These are phyloP conservation scores for Perizoma flavofasciatum DNA, from an alignment of 2,888 invertebrate species.

Conservation along the genomic window DNA sequence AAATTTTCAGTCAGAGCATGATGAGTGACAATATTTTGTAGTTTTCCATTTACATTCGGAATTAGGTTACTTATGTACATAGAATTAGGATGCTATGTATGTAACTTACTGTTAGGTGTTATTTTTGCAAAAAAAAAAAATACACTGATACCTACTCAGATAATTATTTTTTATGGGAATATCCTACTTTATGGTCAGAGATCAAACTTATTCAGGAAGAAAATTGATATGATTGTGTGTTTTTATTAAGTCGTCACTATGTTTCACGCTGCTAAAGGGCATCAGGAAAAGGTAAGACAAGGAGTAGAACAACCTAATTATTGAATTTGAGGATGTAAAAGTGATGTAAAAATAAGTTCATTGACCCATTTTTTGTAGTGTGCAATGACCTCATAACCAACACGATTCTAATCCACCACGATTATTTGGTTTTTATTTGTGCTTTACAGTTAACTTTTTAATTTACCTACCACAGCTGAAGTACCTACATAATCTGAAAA, in stretches of 20 bases:
- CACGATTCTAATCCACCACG: slow-evolving; percentile 54
- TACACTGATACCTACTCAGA: slow-evolving; percentile 8
- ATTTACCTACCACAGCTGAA: slow-evolving; percentile 27
- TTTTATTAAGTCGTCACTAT: slow-evolving; percentile 15
- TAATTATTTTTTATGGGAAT: slow-evolving; percentile 2
- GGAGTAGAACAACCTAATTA: neutral
- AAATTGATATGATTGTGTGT: neutral
- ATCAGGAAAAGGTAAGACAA: slow-evolving; percentile 47
- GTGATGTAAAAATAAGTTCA: slow-evolving; percentile 66
- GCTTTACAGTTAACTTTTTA: slow-evolving; percentile 45
- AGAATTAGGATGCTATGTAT: neutral
- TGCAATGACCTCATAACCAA: slow-evolving; percentile 74
- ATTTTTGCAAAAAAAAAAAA: neutral
- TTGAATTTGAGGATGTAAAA: slow-evolving; percentile 53
- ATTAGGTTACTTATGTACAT: neutral
- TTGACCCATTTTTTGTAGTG: slow-evolving; percentile 73
- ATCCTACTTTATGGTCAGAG: neutral
- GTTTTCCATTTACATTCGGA: neutral
- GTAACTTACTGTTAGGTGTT: neutral
- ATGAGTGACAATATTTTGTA: neutral
- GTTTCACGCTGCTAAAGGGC: slow-evolving; percentile 55
- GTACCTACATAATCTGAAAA: neutral
- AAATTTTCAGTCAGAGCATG: neutral
- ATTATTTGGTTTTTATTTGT: slow-evolving; percentile 43
- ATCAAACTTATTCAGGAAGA: slow-evolving; percentile 5